Evolutionary conservation across 2,113 vertebrate genomes (phyloP), one percentile per base, ranked within the genome.

Genomic region (Dasypus novemcinctus): DNA sequence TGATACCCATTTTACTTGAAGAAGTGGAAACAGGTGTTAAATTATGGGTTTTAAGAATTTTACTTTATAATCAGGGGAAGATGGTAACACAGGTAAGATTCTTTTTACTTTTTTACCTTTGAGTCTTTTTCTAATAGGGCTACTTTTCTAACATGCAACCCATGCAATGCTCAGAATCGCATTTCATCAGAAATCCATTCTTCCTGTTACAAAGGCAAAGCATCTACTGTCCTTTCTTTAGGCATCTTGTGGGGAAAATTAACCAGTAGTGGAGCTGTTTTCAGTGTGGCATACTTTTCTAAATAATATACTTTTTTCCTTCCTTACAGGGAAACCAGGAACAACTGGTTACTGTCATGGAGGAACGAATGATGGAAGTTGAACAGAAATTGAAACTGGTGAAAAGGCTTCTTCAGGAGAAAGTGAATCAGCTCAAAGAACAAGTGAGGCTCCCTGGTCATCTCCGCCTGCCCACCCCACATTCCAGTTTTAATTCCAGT

Each of bases 371-470:
- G 99, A 98, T 98, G 95, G 99, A 99, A 87, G 99, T 99, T 41
- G 99, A 99, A 83, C 98, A 99, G 97, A 99, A 99, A 69, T 98
- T 99, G 31, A 98, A 98, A 83, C 99, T 99, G 54, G 98, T 99
- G 81, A 99, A 99, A 95, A 98, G 99, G 92, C 99, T 99, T 97
- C 98, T 99, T 93, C 99, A 98, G 94, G 99, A 99, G 72, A 99
- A 99, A 98, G 99, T 99, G 3, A 98, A 98, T 96, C 99, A 99
- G 98, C 99, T 99, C 79, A 99, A 99, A 97, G 99, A 99, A 71
- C 99, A 99, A 98, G 99, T 99, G 97, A 98, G 98, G 25, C 14
- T 72, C 74, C 18, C 33, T 21, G 8, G 6, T 25, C 61, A 87
- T 23, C 86, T 88, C 79, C 88, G 13, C 49, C 5, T 0, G 14